Evolutionary conservation across 2,113 vertebrate genomes (phyloP), one percentile per base, ranked within the genome.

Genomic region (Bufo gargarizans): DNA sequence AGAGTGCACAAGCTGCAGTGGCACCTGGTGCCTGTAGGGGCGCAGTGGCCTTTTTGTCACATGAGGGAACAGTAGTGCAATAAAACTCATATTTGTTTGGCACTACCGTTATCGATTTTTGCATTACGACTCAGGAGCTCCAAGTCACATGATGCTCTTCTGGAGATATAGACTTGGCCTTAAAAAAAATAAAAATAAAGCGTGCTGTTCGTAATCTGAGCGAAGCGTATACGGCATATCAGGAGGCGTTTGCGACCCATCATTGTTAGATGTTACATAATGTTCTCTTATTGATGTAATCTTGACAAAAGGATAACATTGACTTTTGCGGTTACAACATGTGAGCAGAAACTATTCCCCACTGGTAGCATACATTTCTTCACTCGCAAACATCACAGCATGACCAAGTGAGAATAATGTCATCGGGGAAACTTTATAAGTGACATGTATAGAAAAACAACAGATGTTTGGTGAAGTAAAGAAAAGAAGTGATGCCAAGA

Each of bases 401-500:
- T 93, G 94, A 93, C 93, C 93, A 94, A 95, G 92, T 56, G 92
- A 93, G 93, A 94, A 91, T 90, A 92, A 93, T 95, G 94, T 94
- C 93, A 91, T 92, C 89, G 90, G 95, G 94, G 93, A 95, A 95
- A 93, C 93, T 93, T 93, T 93, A 91, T 93, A 92, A 95, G 92
- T 94, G 94, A 94, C 94, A 94, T 90, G 92, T 90, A 56, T 92
- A 94, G 93, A 94, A 95, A 95, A 96, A 95, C 94, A 96, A 94
- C 94, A 95, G 95, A 95, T 96, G 95, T 94, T 92, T 94, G 94
- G 92, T 94, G 94, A 95, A 94, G 95, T 94, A 93, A 94, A 95
- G 94, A 92, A 86, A 87, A 90, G 0, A 92, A 91, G 92, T 89
- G 91, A 91, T 94, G 95, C 95, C 95, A 96, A 95, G 94, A 86